phyloP scores from a whole-genome alignment of 2,113 vertebrate species.

The Siphamia tubifer region DNA sequence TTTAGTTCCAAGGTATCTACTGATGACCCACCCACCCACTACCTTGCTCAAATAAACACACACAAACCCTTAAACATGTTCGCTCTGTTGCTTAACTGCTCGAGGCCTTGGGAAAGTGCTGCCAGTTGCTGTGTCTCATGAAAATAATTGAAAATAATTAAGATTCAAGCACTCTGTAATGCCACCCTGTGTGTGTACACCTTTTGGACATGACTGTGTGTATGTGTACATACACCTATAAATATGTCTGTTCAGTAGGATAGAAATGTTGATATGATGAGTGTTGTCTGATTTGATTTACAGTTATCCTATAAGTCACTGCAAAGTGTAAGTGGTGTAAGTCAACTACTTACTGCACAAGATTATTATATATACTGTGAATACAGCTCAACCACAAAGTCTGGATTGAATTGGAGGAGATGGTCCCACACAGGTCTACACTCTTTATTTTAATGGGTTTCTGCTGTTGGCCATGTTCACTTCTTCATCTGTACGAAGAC shows the following conservation, averaged over 20 bases:
- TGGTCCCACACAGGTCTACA: background rate
- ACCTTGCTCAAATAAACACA: constrained; percentile 9
- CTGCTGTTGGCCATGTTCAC: background rate
- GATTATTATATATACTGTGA: background rate
- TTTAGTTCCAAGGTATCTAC: background rate
- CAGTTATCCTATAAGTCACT: background rate
- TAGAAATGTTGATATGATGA: background rate
- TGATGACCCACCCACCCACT: background rate
- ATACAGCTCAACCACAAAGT: background rate
- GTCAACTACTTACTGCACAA: background rate
- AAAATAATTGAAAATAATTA: constrained; percentile 71
- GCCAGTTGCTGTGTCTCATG: constrained; percentile 51
- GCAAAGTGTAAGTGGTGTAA: constrained; percentile 14
- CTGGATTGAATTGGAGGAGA: background rate
- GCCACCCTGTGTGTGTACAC: constrained; percentile 20
- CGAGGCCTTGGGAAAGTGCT: constrained; percentile 18
- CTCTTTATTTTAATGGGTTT: constrained; percentile 20
- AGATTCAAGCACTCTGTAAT: constrained; percentile 51
- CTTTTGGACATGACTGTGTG: background rate
- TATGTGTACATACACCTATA: background rate
- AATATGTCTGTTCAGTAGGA: background rate
- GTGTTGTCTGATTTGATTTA: background rate
- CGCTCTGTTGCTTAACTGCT: constrained; percentile 23
- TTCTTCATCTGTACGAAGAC: background rate
- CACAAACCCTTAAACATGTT: constrained; percentile 10